Evolutionary conservation across 2,888 invertebrate species (phyloP), one percentile per base, ranked within the genome.

Genomic region (Chrysopilus asiliformis): DNA sequence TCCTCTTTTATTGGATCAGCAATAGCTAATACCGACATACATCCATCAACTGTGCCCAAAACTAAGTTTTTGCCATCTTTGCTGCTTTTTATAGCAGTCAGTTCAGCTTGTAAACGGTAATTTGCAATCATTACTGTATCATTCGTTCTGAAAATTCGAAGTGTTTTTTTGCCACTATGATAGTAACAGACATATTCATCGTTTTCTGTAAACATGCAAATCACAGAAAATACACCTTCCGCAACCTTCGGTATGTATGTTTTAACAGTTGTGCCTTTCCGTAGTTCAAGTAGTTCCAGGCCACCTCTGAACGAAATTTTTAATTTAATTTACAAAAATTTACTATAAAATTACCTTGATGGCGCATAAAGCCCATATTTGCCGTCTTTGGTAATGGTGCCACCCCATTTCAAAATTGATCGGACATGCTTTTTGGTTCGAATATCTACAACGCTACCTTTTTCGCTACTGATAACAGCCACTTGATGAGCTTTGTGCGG

Each of bases 101-200:
- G 68, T 60, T 91, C 91, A 0, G 91, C 89, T 47, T 87, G 86
- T 1, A 90, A 79, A 19, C 87, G 68, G 56, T 87, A 95, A 59
- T 94, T 93, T 0, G 95, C 94, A 45, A 97, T 81, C 67, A 86
- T 78, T 55, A 80, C 76, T 0, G 91, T 90, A 55, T 97, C 95
- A 0, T 73, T 63, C 9, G 90, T 82, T 76, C 87, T 76, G 59
- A 95, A 95, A 1, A 95, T 83, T 41, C 95, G 71, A 36, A 97
- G 70, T 0, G 95, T 95, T 61, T 93, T 89, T 50, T 85, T 76
- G 0, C 95, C 95, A 47, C 91, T 87, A 57, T 97, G 95, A 53
- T 97, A 97, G 56, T 97, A 97, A 33, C 95, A 73, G 3, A 95
- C 95, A 51, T 97, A 94, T 51, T 89, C 81, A 49, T 95, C 91